These are phyloP conservation scores for Agriopis marginaria DNA, from an alignment of 2,888 invertebrate genomes.

Conservation along the genomic window DNA sequence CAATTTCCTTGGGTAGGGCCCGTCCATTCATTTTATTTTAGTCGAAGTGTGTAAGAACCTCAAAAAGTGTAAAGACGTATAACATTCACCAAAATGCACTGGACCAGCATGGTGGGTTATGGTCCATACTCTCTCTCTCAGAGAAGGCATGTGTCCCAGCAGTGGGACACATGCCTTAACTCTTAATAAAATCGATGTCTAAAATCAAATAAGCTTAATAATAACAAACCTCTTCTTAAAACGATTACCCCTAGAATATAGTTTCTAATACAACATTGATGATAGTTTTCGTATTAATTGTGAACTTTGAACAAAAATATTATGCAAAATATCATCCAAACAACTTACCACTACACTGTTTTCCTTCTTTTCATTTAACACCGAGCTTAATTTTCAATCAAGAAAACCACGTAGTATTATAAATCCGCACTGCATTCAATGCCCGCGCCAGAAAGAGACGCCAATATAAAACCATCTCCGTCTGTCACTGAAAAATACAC, in stretches of 20 bases:
- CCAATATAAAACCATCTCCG: slow-evolving; percentile 25
- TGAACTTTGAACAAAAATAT: not conserved
- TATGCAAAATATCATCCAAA: not conserved
- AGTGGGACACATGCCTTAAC: too few relatives aligned
- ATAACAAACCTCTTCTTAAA: too few relatives aligned
- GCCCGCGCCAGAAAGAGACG: slow-evolving; percentile 33
- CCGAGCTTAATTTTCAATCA: slow-evolving; percentile 40
- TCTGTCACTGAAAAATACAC: slow-evolving; percentile 38
- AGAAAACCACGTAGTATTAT: slow-evolving; percentile 32
- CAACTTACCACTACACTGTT: slow-evolving; percentile 1
- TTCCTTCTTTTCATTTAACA: slow-evolving; percentile 20
- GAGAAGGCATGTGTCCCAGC: too few relatives aligned
- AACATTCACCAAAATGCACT: too few relatives aligned
- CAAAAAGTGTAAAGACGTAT: too few relatives aligned
- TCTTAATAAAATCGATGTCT: too few relatives aligned
- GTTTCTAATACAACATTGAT: not conserved
- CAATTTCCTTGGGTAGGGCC: too few relatives aligned
- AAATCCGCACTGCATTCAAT: slow-evolving; percentile 34
- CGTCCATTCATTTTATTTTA: too few relatives aligned
- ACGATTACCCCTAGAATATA: not conserved
- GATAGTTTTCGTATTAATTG: not conserved
- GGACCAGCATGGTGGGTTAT: too few relatives aligned
- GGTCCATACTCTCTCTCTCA: too few relatives aligned
- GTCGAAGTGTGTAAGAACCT: too few relatives aligned
- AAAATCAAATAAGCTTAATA: too few relatives aligned